phyloP scores from a whole-genome alignment of 2,797 vertebrate species.

The Bovichtus diacanthus region DNA sequence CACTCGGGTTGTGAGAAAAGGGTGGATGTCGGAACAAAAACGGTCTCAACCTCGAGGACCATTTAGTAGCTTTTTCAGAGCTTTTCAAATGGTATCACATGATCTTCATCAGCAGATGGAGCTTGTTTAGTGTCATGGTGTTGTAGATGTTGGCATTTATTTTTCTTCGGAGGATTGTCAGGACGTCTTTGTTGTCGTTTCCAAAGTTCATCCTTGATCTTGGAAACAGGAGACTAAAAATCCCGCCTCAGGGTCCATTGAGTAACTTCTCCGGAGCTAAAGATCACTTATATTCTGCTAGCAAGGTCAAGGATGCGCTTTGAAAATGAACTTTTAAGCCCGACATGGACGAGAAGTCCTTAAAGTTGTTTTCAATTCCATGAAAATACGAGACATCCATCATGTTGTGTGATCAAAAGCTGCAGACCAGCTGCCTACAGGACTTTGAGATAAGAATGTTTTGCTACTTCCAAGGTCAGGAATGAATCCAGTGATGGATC shows the following conservation, averaged over 20 bases:
- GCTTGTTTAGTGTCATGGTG: neutral
- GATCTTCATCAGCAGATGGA: too few relatives aligned
- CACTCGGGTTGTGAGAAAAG: neutral
- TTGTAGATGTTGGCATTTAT: neutral
- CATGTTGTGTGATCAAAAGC: neutral
- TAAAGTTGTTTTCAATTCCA: too few relatives aligned
- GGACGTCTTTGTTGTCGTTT: too few relatives aligned
- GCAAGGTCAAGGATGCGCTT: neutral
- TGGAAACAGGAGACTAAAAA: too few relatives aligned
- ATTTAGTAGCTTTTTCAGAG: neutral
- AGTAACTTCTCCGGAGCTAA: neutral
- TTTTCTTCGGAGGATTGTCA: neutral
- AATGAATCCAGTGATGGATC: neutral
- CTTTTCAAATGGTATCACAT: too few relatives aligned
- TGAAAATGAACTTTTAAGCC: neutral
- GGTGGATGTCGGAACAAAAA: neutral
- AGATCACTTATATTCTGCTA: neutral
- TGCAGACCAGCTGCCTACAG: neutral
- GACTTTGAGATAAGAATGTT: neutral
- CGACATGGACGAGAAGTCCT: too few relatives aligned
- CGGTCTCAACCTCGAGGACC: neutral
- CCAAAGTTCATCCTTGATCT: too few relatives aligned
- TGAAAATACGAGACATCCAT: too few relatives aligned
- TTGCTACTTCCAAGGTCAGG: neutral
- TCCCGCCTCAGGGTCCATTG: neutral